Conservation (phyloP, 53 echinoderm and acorn worm genomes). For the Echinometra lucunter region DNA sequence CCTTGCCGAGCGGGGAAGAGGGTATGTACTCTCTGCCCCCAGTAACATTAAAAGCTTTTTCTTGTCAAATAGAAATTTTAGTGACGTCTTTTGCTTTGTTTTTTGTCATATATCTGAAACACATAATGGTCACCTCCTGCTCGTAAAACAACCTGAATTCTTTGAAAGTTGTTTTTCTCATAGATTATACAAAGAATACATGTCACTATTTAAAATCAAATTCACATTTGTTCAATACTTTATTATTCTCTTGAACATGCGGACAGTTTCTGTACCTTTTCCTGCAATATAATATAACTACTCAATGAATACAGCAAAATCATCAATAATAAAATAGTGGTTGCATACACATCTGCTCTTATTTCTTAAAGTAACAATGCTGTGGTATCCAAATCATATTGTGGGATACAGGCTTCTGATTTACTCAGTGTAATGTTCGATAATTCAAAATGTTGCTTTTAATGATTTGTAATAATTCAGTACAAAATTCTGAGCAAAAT, state of each 20-base stretch:
- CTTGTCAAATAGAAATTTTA: too few species aligned
- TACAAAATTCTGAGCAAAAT: background rate
- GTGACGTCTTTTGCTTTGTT: too few species aligned
- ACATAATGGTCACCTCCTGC: too few species aligned
- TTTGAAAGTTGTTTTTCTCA: background rate
- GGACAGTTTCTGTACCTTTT: background rate
- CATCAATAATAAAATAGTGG: background rate
- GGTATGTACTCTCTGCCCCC: too few species aligned
- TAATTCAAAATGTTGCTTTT: background rate
- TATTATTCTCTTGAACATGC: background rate
- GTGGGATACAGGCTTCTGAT: background rate
- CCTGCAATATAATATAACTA: background rate
- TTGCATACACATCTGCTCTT: background rate
- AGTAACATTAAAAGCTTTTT: too few species aligned
- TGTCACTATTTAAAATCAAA: background rate
- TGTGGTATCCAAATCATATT: background rate
- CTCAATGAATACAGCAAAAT: constrained; percentile 4
- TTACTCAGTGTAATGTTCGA: background rate
- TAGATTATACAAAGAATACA: background rate
- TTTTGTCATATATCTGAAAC: too few species aligned
- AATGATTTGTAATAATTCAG: background rate
- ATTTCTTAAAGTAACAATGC: too few species aligned
- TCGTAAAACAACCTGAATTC: too few species aligned
- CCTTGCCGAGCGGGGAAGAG: too few species aligned
- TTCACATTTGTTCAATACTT: background rate